Conservation (phyloP, 1,140 invertebrate species). For the Nephila pilipes region DNA sequence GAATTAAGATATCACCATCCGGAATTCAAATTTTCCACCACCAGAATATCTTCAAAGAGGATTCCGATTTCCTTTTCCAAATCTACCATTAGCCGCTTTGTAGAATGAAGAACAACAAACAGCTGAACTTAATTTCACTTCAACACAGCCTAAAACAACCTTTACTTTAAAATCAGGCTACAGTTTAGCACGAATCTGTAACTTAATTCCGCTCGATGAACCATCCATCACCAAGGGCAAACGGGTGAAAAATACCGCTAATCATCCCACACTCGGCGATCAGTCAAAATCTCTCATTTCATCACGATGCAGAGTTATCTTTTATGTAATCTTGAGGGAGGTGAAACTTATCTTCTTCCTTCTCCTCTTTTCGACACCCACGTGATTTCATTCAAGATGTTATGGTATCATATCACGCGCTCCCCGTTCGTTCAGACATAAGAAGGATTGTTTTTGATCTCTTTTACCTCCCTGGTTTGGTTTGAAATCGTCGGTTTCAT, state of each 20-base stretch:
- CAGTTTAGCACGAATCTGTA: not conserved
- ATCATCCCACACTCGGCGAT: not conserved
- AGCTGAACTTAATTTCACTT: not conserved
- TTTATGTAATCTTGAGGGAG: not conserved
- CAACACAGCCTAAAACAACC: not conserved
- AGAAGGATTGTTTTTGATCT: not conserved
- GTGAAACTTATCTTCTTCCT: not conserved
- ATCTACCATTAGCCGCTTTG: too few relatives aligned
- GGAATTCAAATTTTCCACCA: too few relatives aligned
- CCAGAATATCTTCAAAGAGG: too few relatives aligned
- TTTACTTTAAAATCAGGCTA: not conserved
- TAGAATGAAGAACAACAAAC: not conserved
- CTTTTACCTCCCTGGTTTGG: not conserved
- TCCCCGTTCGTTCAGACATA: not conserved
- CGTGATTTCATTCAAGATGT: constrained; percentile 37
- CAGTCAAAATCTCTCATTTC: constrained; percentile 43
- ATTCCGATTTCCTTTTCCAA: too few relatives aligned
- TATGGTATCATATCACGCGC: not conserved
- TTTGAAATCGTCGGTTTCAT: not conserved
- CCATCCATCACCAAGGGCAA: constrained; percentile 33
- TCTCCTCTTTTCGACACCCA: constrained; percentile 25
- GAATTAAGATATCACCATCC: too few relatives aligned
- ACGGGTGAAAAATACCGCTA: constrained; percentile 61
- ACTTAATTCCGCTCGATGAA: not conserved
- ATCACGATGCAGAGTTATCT: constrained; percentile 36